Conservation (phyloP, 2,888 invertebrate genomes). For the Synanthedon tipuliformis region DNA sequence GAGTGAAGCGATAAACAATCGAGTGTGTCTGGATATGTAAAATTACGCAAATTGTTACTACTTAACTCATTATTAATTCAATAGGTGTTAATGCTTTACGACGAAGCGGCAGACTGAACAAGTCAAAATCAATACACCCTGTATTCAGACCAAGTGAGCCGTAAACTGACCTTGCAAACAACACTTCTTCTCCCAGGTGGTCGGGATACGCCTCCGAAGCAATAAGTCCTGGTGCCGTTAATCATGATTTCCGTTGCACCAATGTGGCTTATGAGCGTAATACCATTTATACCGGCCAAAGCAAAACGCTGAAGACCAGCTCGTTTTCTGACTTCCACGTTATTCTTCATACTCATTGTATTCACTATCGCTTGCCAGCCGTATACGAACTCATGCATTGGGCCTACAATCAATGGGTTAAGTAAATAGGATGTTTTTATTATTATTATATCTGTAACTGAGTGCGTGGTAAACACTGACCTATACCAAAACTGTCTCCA, state of each 20-base stretch:
- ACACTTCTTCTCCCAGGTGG: constrained; percentile 55
- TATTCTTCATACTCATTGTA: constrained; percentile 65
- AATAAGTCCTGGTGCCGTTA: constrained; percentile 54
- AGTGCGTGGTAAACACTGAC: constrained; percentile 14
- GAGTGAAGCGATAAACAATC: no score
- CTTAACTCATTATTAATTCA: no score
- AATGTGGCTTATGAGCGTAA: constrained; percentile 57
- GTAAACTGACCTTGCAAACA: constrained; percentile 45
- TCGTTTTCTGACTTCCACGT: constrained; percentile 59
- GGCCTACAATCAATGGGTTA: constrained; percentile 26
- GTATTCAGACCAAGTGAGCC: no score
- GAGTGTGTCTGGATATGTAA: no score
- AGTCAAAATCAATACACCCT: no score
- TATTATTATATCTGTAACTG: not conserved
- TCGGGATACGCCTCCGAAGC: constrained; percentile 56
- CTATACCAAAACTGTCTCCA: constrained; percentile 63
- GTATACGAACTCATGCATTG: constrained; percentile 64
- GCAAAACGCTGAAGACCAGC: constrained; percentile 60
- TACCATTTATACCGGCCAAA: constrained; percentile 60
- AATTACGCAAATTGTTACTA: no score
- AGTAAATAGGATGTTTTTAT: not conserved
- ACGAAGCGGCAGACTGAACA: no score
- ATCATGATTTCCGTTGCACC: constrained; percentile 64
- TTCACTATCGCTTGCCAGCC: constrained; percentile 66
- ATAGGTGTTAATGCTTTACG: no score